These are phyloP conservation scores for Thamnophis elegans DNA, from an alignment of 2,797 vertebrate species.

Conservation along the genomic window DNA sequence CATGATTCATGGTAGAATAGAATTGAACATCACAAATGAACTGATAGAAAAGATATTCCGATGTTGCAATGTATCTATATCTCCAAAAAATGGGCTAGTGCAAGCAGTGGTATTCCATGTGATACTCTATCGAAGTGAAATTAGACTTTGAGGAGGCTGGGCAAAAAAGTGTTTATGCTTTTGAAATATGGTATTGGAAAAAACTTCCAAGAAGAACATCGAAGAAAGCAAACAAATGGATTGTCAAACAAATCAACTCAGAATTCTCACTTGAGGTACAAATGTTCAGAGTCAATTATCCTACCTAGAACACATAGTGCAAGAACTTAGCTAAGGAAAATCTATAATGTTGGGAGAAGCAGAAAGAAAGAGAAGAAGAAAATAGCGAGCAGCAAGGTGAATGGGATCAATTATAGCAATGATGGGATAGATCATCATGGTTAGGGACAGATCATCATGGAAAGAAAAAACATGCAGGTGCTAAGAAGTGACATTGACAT, in stretches of 20 bases:
- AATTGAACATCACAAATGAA: neutral
- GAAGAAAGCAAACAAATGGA: neutral
- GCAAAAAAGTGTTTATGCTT: neutral
- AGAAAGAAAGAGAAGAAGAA: neutral
- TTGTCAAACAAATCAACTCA: neutral
- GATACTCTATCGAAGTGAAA: neutral
- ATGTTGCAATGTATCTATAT: neutral
- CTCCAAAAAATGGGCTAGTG: neutral
- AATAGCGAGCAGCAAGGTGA: neutral
- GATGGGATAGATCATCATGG: neutral
- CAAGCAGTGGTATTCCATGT: neutral
- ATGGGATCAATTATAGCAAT: neutral
- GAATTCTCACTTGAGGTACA: neutral
- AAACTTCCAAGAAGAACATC: neutral
- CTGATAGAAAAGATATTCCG: neutral
- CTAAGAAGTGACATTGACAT: neutral
- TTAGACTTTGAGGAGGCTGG: neutral
- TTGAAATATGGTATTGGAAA: neutral
- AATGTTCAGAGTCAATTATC: neutral
- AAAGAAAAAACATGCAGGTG: neutral
- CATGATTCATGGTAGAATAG: neutral
- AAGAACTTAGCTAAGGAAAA: neutral
- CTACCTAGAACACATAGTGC: neutral
- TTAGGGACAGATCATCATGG: neutral
- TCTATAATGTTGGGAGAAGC: neutral